Base-by-base conservation (phyloP, 2,113 vertebrate genomes). In the Podilymbus podiceps region DNA sequence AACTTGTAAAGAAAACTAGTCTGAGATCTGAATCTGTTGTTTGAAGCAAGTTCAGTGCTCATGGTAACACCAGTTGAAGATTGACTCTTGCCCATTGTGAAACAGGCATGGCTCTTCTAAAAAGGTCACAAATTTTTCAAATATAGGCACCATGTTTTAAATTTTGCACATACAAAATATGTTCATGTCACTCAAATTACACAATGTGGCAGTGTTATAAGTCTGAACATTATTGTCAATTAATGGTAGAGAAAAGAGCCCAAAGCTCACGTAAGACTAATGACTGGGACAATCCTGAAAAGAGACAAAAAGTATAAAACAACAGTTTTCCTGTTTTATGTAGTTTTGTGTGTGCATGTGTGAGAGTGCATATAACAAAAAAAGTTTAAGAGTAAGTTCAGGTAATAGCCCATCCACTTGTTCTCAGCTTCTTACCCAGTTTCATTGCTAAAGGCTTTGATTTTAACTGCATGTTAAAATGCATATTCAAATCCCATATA, bases 71-170 rank as follows among this genome's bases (percentile, higher is more conserved):
- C 95, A 96, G 94, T 79, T 95, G 96, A 97, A 97, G 95, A 93
- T 84, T 74, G 84, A 97, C 82, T 96, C 91, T 98, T 87, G 92
- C 89, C 88, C 97, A 91, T 49, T 50, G 71, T 91, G 93, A 96
- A 72, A 96, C 20, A 93, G 96, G 87, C 97, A 97, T 97, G 96
- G 92, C 94, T 98, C 98, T 98, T 98, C 96, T 93, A 95, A 91
- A 97, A 98, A 97, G 97, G 93, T 98, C 97, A 97, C 95, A 97
- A 91, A 92, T 98, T 97, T 98, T 95, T 97, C 96, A 97, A 96
- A 97, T 97, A 98, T 97, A 99, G 99, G 98, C 98, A 99, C 98
- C 98, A 97, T 98, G 97, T 98, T 98, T 98, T 95, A 98, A 98
- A 98, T 98, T 97, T 97, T 96, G 93, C 96, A 98, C 95, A 96